Evolutionary conservation across 2,888 invertebrate species (phyloP).

Genomic region (Gryllus longicercus): DNA sequence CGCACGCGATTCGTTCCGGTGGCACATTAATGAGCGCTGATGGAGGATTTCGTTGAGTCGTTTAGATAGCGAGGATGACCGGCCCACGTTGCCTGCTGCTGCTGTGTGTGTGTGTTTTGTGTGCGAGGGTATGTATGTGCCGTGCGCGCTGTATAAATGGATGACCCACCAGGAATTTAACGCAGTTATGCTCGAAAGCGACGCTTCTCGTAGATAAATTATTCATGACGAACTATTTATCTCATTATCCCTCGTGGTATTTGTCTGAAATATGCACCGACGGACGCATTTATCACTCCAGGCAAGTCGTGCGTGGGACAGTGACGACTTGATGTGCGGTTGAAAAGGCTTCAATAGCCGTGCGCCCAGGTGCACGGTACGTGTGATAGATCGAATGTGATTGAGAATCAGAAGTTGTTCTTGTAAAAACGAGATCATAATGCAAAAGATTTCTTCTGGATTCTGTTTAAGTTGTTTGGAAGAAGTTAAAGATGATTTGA

Average conservation of each 20-base stretch:
- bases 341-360: neutral
- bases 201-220: neutral
- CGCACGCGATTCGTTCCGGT: neutral
- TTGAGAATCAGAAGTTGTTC: too few species aligned
- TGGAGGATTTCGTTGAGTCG: slow-evolving; percentile 17
- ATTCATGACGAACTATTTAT: slow-evolving; percentile 17
- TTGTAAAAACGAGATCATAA: too few species aligned
- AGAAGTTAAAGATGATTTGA: too few species aligned
- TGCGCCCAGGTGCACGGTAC: neutral
- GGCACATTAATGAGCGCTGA: slow-evolving; percentile 5
- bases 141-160: neutral
- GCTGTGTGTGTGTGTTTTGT: neutral
- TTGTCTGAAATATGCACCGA: slow-evolving; percentile 6
- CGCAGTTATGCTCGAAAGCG: neutral
- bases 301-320: neutral
- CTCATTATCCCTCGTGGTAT: neutral
- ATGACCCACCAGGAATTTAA: neutral
- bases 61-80: neutral
- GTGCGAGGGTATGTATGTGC: neutral
- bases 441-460: too few species aligned
- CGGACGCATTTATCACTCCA: neutral
- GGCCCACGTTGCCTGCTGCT: too few species aligned
- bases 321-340: neutral
- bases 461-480: too few species aligned
- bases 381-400: too few species aligned